Evolutionary conservation across 2,888 invertebrate genomes (phyloP).

Genomic region (Lochmaea crataegi): DNA sequence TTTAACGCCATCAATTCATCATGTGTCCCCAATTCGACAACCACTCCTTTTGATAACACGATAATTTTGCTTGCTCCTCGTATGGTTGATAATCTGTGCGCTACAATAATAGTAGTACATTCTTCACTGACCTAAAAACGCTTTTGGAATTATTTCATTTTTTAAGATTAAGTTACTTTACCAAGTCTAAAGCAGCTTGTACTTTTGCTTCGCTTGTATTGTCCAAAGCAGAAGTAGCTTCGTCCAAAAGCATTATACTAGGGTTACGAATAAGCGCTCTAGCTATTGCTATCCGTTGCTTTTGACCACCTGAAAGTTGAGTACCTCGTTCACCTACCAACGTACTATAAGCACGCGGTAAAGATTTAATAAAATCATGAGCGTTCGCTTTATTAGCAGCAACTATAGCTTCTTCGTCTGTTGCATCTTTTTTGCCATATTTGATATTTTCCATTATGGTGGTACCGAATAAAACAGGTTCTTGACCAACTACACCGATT

Average conservation of each 20-base stretch:
- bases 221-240: conserved; percentile 93
- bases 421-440: conserved; percentile 76
- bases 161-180: conserved; percentile 63
- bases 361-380: conserved; percentile 78
- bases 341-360: conserved; percentile 85
- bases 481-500: conserved; percentile 91
- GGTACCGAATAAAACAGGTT: conserved; percentile 87
- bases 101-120: conserved; percentile 85
- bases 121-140: conserved; percentile 73
- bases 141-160: not conserved
- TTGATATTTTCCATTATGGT: conserved; percentile 86
- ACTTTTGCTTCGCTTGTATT: conserved; percentile 88
- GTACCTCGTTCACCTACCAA: conserved; percentile 87
- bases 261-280: conserved; percentile 86
- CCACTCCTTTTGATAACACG: conserved; percentile 75
- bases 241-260: conserved; percentile 81
- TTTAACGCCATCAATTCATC: conserved; percentile 73
- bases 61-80: conserved; percentile 83
- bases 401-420: conserved; percentile 73
- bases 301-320: conserved; percentile 88
- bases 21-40: conserved; percentile 80
- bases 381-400: conserved; percentile 83
- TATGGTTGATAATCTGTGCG: conserved; percentile 86
- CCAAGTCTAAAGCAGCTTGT: conserved; percentile 82
- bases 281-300: conserved; percentile 91